Evolutionary conservation across 2,113 vertebrate genomes (phyloP).

Genomic region (Climacteris rufus): DNA sequence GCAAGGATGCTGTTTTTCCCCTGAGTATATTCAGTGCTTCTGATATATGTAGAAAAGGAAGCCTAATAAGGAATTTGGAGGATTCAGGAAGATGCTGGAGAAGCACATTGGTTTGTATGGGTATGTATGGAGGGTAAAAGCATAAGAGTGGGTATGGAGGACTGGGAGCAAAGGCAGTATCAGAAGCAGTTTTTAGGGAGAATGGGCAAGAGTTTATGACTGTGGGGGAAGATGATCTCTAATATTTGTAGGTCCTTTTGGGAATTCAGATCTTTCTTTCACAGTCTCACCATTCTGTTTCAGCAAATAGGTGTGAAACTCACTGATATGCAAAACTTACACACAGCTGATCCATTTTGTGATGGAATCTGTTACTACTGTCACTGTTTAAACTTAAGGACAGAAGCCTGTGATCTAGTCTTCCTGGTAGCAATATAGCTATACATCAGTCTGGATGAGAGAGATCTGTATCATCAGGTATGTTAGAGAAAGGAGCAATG

Average conservation of each 20-base stretch:
- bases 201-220: background rate
- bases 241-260: background rate
- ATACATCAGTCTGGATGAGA: background rate
- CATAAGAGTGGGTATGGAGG: background rate
- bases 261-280: background rate
- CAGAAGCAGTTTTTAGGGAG: background rate
- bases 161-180: background rate
- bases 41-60: background rate
- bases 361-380: background rate
- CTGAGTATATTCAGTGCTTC: background rate
- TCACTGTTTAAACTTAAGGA: background rate
- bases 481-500: background rate
- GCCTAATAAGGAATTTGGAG: background rate
- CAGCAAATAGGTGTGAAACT: background rate
- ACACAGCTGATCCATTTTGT: background rate
- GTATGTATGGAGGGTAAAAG: background rate
- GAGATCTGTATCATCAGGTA: background rate
- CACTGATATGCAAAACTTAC: fast-evolving
- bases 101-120: background rate
- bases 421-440: background rate
- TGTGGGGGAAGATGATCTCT: background rate
- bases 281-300: background rate
- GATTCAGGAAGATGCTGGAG: background rate
- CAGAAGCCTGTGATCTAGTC: background rate
- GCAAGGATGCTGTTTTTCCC: background rate